Conservation (phyloP, 2,113 vertebrate species). For the Tringa solitaria region DNA sequence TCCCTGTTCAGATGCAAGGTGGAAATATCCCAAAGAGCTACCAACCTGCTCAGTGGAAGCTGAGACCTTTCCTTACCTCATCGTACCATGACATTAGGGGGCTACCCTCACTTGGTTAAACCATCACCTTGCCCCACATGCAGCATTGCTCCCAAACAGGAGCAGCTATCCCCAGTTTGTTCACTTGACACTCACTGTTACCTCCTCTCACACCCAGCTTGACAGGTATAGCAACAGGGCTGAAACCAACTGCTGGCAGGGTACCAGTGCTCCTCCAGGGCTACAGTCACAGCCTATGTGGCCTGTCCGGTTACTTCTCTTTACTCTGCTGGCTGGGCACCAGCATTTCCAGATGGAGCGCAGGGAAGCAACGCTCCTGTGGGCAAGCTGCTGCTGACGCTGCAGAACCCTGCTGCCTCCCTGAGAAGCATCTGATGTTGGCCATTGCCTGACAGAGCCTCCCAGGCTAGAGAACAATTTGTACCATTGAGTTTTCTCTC, state of each 20-base stretch:
- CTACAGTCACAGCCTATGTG: background rate
- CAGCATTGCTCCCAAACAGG: background rate
- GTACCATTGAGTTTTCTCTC: background rate
- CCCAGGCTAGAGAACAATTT: background rate
- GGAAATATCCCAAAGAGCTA: background rate
- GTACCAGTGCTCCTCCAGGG: background rate
- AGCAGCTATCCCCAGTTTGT: background rate
- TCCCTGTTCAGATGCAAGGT: background rate
- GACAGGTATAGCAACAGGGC: background rate
- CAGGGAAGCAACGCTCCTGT: background rate
- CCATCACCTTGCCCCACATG: background rate
- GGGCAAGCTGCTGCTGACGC: background rate
- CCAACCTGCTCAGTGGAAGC: background rate
- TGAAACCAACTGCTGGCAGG: background rate
- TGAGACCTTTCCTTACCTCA: background rate
- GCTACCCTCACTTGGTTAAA: background rate
- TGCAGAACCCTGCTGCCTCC: background rate
- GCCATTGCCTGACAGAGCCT: background rate
- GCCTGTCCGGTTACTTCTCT: background rate
- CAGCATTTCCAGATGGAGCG: slow-evolving; percentile 9
- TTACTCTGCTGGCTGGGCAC: background rate
- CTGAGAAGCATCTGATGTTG: background rate
- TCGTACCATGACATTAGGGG: background rate
- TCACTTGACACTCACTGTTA: background rate
- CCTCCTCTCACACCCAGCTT: background rate